These are phyloP conservation scores for Rhamphomyia laevipes DNA, from an alignment of 2,888 invertebrate genomes.

Conservation along the genomic window DNA sequence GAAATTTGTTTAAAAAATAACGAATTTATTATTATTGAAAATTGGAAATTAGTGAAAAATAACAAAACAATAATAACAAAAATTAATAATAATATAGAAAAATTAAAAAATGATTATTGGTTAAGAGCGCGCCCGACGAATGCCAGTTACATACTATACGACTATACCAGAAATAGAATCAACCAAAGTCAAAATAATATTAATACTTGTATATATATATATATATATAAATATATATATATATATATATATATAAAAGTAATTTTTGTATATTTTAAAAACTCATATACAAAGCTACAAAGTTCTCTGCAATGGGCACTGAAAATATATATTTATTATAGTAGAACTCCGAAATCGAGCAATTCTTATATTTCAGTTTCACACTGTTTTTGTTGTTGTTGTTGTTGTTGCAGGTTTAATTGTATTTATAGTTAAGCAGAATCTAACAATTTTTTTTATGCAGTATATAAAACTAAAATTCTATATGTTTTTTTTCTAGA, in stretches of 20 bases:
- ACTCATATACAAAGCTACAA: background rate
- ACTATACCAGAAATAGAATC: background rate
- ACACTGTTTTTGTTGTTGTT: background rate
- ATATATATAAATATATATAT: background rate
- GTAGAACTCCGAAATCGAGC: constrained; percentile 7
- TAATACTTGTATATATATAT: background rate
- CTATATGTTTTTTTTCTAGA: too few relatives aligned
- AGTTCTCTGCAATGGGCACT: background rate
- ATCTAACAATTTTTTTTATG: too few relatives aligned
- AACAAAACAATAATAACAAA: too few relatives aligned
- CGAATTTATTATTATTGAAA: too few relatives aligned
- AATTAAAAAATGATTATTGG: too few relatives aligned
- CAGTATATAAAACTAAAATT: too few relatives aligned
- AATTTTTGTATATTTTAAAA: background rate
- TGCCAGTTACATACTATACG: constrained; percentile 17
- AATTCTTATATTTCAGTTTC: constrained; percentile 7
- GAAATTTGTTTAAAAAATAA: too few relatives aligned
- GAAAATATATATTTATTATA: constrained; percentile 1
- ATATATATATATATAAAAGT: constrained; percentile 1
- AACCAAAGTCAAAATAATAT: background rate
- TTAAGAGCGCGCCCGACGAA: constrained; percentile 9
- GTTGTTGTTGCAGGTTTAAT: too few relatives aligned
- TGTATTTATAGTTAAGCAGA: too few relatives aligned
- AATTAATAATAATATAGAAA: too few relatives aligned
- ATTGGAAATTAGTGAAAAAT: too few relatives aligned